phyloP scores from a whole-genome alignment of 2,113 vertebrate genomes.

The Phylloscopus whistleri region DNA sequence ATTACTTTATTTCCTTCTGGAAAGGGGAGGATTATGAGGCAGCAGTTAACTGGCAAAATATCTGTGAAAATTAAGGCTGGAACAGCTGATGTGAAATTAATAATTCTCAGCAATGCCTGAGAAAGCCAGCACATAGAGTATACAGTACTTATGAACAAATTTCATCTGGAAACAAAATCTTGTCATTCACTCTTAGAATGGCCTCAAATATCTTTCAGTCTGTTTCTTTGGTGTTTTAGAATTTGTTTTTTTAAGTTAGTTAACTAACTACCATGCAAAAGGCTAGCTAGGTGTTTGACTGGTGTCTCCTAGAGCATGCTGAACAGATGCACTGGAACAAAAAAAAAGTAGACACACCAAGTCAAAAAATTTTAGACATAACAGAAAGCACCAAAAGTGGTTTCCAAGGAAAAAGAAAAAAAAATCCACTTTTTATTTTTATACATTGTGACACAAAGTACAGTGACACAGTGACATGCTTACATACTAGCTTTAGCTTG shows the following conservation, averaged over 20 bases:
- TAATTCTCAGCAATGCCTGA: background rate
- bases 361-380: background rate
- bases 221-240: background rate
- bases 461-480: background rate
- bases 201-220: background rate
- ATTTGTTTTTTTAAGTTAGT: conserved; percentile 5
- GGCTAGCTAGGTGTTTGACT: background rate
- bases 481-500: background rate
- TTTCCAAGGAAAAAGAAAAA: background rate
- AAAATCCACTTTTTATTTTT: background rate
- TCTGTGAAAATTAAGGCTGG: background rate
- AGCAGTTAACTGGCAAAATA: background rate
- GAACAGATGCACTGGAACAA: background rate
- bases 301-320: background rate
- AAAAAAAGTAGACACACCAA: background rate
- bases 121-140: background rate
- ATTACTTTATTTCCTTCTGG: background rate
- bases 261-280: background rate
- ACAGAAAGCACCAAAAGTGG: background rate
- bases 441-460: background rate
- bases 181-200: background rate
- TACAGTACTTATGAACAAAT: background rate
- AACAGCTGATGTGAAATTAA: background rate
- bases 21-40: background rate
- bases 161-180: background rate